A percentile compares a stretch with the other conserved stretches of the same genome.
These are phyloP conservation scores for Heptranchias perlo DNA, from an alignment of 2,113 vertebrate genomes.

Conservation along the genomic window DNA sequence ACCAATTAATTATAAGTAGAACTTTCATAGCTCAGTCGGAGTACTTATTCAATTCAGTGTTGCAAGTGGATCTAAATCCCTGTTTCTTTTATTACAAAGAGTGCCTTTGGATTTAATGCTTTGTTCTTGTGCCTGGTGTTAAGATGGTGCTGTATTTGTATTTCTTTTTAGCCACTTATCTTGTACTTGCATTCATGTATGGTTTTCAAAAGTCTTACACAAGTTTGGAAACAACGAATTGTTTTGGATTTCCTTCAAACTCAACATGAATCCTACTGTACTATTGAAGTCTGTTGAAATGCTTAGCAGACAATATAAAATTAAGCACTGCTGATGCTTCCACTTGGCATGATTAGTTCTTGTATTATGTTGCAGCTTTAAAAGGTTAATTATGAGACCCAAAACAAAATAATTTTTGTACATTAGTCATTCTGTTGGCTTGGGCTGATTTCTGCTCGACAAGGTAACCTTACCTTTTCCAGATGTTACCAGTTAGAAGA, in stretches of 20 bases:
- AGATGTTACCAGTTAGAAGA: constrained; percentile 55
- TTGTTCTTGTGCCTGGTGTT: background rate
- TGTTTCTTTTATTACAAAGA: background rate
- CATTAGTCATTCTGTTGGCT: background rate
- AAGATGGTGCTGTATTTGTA: background rate
- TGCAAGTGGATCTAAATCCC: background rate
- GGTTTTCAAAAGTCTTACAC: background rate
- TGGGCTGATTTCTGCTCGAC: background rate
- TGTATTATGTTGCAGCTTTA: background rate
- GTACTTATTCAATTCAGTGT: background rate
- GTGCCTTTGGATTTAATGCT: background rate
- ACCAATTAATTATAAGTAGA: background rate
- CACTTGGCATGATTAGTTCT: background rate
- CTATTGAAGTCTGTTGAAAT: background rate
- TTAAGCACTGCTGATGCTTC: background rate
- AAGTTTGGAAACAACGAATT: background rate
- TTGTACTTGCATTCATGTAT: background rate
- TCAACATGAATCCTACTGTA: background rate
- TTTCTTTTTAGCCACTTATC: background rate
- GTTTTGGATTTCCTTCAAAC: constrained; percentile 8
- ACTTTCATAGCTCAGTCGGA: background rate
- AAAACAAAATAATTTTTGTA: background rate
- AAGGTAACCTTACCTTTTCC: constrained; percentile 50
- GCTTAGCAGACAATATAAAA: background rate
- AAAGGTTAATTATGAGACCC: background rate